Evolutionary conservation across 2,113 vertebrate genomes (phyloP).

Genomic region (Cepphus grylle): DNA sequence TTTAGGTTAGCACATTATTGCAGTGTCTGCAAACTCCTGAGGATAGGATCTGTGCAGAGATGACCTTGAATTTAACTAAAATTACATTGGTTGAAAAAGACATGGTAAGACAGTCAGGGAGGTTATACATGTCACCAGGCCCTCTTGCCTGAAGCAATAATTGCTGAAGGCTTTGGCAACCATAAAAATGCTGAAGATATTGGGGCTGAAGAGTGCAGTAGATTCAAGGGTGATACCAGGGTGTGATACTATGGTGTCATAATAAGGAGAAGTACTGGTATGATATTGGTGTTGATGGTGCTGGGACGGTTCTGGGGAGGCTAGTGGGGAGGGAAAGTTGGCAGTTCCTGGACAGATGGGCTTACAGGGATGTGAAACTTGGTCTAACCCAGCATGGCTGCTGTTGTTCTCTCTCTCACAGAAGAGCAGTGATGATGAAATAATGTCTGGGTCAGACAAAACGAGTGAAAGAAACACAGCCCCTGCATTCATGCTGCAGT

Average conservation of each 20-base stretch:
- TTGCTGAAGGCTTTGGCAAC: background rate
- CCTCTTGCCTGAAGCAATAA: background rate
- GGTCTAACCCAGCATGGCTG: background rate
- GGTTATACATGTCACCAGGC: background rate
- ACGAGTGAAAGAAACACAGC: background rate
- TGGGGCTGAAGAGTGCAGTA: background rate
- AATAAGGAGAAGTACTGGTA: background rate
- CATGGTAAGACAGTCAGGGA: background rate
- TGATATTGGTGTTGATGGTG: background rate
- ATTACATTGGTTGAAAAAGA: background rate
- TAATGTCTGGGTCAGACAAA: background rate
- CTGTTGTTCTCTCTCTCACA: background rate
- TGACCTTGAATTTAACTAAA: background rate
- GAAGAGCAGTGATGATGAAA: background rate
- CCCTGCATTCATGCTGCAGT: rapidly evolving
- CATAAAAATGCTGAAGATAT: background rate
- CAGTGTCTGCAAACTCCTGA: background rate
- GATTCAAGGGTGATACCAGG: background rate
- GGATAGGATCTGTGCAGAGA: background rate
- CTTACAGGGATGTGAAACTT: background rate
- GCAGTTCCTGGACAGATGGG: background rate
- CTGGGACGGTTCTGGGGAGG: background rate
- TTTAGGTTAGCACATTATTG: background rate
- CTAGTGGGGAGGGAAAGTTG: background rate
- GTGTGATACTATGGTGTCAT: background rate